Evolutionary conservation across 2,888 invertebrate genomes (phyloP).

Genomic region (Tachina grossa): DNA sequence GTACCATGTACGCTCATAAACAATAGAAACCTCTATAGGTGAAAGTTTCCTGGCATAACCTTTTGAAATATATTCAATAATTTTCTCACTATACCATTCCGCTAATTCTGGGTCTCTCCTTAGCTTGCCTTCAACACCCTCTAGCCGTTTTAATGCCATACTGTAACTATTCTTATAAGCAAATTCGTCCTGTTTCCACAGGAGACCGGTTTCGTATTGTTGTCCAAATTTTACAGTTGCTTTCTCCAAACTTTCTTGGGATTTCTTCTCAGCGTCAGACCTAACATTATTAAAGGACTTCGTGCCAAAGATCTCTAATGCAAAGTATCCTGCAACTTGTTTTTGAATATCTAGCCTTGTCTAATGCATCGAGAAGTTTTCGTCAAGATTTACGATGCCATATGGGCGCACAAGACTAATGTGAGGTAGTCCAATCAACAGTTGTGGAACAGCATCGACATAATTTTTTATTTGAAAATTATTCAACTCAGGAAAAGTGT

Average conservation of each 20-base stretch:
- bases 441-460: neutral
- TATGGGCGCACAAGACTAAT: neutral
- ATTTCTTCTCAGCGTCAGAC: no score
- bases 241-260: no score
- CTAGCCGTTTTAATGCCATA: neutral
- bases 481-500: no score
- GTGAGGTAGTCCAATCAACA: neutral
- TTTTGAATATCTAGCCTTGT: no score
- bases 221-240: no score
- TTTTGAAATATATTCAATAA: neutral
- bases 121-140: neutral
- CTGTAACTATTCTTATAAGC: no score
- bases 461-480: neutral
- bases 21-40: slow-evolving; percentile 16
- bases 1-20: slow-evolving; percentile 28
- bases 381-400: neutral
- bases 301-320: no score
- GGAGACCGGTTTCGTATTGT: no score
- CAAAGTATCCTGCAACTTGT: no score
- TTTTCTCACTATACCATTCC: neutral
- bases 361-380: no score
- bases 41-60: slow-evolving; percentile 24
- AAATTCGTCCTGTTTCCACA: no score
- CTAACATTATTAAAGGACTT: no score
- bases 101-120: neutral